Evolutionary conservation across 2,888 invertebrate species (phyloP), one percentile per base, ranked within the genome.

Genomic region (Adelognathus sp.): DNA sequence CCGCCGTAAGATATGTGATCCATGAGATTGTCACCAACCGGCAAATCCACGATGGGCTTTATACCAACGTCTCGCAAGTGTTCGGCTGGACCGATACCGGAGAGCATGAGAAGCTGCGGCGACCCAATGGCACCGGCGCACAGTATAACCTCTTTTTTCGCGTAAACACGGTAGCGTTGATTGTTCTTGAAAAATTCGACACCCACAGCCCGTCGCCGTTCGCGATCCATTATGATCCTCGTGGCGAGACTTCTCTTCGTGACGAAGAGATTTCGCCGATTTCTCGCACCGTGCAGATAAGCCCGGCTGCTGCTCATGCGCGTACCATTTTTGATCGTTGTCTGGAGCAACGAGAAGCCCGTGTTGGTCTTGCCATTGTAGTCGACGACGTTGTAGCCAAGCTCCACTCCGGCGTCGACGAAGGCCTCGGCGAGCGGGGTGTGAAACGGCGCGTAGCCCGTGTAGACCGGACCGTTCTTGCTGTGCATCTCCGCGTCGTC

Each of bases 61-160:
- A 95, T 94, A 41, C 92, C 92, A 11, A 93, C 86, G 4, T 93
- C 90, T 81, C 92, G 81, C 69, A 95, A 88, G 79, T 95, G 94
- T 29, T 92, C 86, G 83, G 88, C 92, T 1, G 95, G 95, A 0
- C 95, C 95, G 7, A 95, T 88, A 1, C 94, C 94, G 5, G 97
- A 97, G 4, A 98, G 90, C 96, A 98, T 97, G 7, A 98, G 93
- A 1, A 98, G 89, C 90, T 98, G 98, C 0, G 98, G 97, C 0
- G 97, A 96, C 86, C 96, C 97, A 81, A 98, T 95, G 1, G 97
- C 94, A 0, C 98, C 98, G 1, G 97, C 97, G 11, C 96, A 95
- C 16, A 98, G 86, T 69, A 98, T 96, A 0, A 98, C 95, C 92
- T 97, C 97, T 88, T 95, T 96, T 1, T 93, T 93, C 0, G 95